Evolutionary conservation across 2,113 vertebrate genomes (phyloP), one percentile per base, ranked within the genome.

Genomic region (Acrocephalus kingi): DNA sequence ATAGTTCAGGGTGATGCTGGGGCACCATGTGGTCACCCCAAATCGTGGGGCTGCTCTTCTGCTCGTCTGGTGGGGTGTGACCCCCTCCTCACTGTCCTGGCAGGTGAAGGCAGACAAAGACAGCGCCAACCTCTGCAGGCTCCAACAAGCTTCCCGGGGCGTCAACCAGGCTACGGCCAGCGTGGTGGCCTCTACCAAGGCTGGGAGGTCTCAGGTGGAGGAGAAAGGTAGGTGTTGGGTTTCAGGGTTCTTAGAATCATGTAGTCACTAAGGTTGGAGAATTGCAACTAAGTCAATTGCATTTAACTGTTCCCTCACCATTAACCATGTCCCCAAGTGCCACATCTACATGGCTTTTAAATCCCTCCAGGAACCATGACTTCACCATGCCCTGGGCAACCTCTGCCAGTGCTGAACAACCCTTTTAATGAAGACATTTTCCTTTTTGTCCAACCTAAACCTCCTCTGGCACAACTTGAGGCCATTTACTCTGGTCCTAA

Each of bases 41-140:
- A 51, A 55, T 46, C 2, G 0, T 48, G n/a, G 30, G 52, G 31
- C 8, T 89, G 27, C 19, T 58, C 11, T 30, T 67, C 46, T 69
- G 33, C 49, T 78, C 0, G 0, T n/a, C 4, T 3, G 4, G 21
- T 0, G 9, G 16, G 19, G 5, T 3, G 1, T 25, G 1, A 18
- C 54, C 14, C 56, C 27, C 30, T 61, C 22, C 55, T 51, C 5
- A 7, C 87, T 86, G 46, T 61, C 46, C 67, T 0, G 64, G 39
- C 97, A 99, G 99, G 99, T 99, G 21, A 99, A 99, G 95, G 99
- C 99, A 7, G 98, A 99, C 89, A 99, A 99, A 96, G 99, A 98
- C 96, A 99, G 99, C 11, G 1, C 71, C 56, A 99, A 99, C 96
- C 98, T 99, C 54, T 96, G 96, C 30, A 98, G 98, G 54, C 98